Evolutionary conservation across 35 echinoderm and acorn worm species (phyloP), one percentile per base, ranked within the genome.

Genomic region (Ptychodera flava): DNA sequence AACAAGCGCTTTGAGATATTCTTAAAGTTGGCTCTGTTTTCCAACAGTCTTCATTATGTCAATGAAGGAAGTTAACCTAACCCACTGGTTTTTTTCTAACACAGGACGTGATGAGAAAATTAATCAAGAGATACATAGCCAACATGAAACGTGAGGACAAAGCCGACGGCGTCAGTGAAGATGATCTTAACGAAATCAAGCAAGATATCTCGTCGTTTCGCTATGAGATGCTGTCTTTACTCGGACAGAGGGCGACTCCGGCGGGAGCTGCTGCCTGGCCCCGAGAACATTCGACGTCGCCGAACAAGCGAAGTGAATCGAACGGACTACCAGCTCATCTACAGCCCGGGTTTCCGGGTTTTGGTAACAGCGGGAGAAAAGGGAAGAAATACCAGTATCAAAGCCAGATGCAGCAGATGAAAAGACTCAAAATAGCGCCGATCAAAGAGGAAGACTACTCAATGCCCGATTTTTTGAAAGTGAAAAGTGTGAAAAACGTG

Each of bases 171-270:
- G 93, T 99, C 14, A 99, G 93, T 82, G 96, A 99, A 82, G 96
- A 99, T 36, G 96, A 99, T 38, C 91, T 99, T 35, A 99, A 99
- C 35, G 96, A 99, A 85, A 99, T 99, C 82, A 99, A 99, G 80
- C 93, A 94, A 45, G 96, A 99, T 35, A 99, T 99, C 35, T 94
- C 96, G 16, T 78, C 92, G 31, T 93, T 97, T 78, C 81, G 85
- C 33, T 77, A 77, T 32, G 77, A 31, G 33, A 28, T 84, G 35
- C 82, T 35, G 35, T 34, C 27, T 32, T 34, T 28, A 34, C 29
- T 84, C 34, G 82, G 27, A 34, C 34, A 0, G 33, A 35, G 28
- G 36, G 31, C 30, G 33, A n/a, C 1, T 35, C 30, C 6, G 31
- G 78, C 16, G 76, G 75, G 33, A 80, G 79, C 29, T 33, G 79